Evolutionary conservation across 2,888 invertebrate species (phyloP), one percentile per base, ranked within the genome.

Genomic region (Drosophila buzzatii): DNA sequence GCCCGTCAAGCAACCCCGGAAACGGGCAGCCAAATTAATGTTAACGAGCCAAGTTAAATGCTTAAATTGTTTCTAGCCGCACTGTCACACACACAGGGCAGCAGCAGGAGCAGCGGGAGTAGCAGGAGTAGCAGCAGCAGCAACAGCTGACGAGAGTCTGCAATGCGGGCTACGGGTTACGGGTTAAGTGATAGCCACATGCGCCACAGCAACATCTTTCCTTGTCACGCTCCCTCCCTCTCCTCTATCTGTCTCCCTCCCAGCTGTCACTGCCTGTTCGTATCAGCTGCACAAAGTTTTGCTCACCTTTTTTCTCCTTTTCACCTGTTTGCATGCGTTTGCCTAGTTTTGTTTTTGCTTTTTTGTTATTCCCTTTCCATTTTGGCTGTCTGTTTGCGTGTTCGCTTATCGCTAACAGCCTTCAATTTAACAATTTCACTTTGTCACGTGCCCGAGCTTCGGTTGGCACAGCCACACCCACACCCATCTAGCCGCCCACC

Each of bases 11-110:
- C 61, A 58, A 62, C 35, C 52, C 74, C 69, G 80, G 79, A 73
- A 81, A 72, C 74, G 72, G 82, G 63, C 70, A 73, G 66, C 69
- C 64, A 82, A 82, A 82, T 82, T 82, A 82, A 82, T 82, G 82
- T 79, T 77, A 82, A 82, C 82, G 82, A 79, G 82, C 64, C 73
- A 80, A 82, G 73, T 82, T 82, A 79, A 82, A 82, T 82, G 76
- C 49, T 73, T 74, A 79, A 81, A 81, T 81, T 81, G 80, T 80
- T 80, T 78, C 76, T 79, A 71, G 70, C 76, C 79, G 31, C 74
- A 77, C 33, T 37, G 23, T 14, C 44, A 47, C 47, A 47, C 47
- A 27, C 47, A 16, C 27, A 27, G 3, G 23, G 12, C 44, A 45
- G 4, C 44, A 67, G 62, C 63, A 67, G 62, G 58, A 67, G 62